Conservation (phyloP, 2,797 vertebrate genomes). For the Coendou prehensilis region DNA sequence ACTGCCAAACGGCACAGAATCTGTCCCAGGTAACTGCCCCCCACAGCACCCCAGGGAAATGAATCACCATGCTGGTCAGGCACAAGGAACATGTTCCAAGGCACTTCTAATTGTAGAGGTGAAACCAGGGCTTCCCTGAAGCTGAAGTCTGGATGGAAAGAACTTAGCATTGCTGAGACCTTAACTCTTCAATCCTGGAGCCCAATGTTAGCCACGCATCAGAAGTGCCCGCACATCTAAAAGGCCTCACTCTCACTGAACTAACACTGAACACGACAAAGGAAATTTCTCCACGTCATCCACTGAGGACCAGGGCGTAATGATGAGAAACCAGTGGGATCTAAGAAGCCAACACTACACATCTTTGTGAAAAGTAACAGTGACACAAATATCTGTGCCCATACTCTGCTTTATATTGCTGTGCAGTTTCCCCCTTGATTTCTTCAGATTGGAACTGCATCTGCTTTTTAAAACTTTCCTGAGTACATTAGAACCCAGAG, state of each 20-base stretch:
- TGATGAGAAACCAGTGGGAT: not conserved
- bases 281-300: not conserved
- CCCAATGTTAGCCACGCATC: not conserved
- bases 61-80: not conserved
- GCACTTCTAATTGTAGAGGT: not conserved
- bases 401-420: not conserved
- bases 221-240: not conserved
- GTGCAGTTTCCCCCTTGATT: not conserved
- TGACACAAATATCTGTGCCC: not conserved
- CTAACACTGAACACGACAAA: not conserved
- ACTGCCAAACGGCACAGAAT: not conserved
- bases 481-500: not conserved
- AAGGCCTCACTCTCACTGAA: not conserved
- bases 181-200: constrained; percentile 7
- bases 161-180: not conserved
- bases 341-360: not conserved
- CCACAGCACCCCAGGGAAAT: not conserved
- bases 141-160: not conserved
- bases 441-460: not conserved
- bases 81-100: not conserved
- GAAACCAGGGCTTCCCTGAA: not conserved
- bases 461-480: not conserved
- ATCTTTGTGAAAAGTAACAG: not conserved
- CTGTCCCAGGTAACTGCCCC: not conserved
- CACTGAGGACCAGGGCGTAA: not conserved